phyloP scores from a whole-genome alignment of 2,113 vertebrate genomes.

The Periophthalmus modestus region DNA sequence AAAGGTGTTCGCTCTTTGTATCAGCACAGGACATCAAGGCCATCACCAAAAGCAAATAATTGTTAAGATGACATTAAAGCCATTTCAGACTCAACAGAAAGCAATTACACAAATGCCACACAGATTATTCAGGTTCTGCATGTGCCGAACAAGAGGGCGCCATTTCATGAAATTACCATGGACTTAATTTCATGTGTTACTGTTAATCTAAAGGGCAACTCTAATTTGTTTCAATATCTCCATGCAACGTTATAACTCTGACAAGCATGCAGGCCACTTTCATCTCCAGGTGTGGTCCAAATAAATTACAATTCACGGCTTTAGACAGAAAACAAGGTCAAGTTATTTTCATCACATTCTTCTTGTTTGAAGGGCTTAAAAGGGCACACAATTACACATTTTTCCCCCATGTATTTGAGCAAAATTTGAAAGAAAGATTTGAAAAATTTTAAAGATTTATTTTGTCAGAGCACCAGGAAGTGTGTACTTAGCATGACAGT shows the following conservation, averaged over 20 bases:
- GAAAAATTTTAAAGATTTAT: too few relatives aligned
- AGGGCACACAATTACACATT: conserved; percentile 43
- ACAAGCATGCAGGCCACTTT: background rate
- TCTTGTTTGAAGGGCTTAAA: conserved; percentile 40
- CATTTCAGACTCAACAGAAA: background rate
- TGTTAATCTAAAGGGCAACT: background rate
- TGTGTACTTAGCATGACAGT: too few relatives aligned
- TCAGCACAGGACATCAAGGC: background rate
- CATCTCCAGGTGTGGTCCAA: background rate
- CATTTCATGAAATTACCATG: conserved; percentile 3
- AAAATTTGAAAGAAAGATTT: too few relatives aligned
- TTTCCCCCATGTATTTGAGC: too few relatives aligned
- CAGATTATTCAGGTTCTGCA: background rate
- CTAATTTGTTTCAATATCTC: background rate
- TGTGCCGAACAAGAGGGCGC: background rate
- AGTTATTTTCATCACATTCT: conserved; percentile 27
- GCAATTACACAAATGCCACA: conserved; percentile 8
- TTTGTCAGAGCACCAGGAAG: too few relatives aligned
- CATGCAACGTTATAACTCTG: background rate
- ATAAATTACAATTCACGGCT: conserved; percentile 1
- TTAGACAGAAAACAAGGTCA: conserved; percentile 13
- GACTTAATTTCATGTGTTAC: background rate
- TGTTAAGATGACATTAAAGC: conserved; percentile 1
- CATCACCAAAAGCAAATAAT: background rate
- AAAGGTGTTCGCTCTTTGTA: background rate